Evolutionary conservation across 2,113 vertebrate species (phyloP).

Genomic region (Dasyornis broadbenti): DNA sequence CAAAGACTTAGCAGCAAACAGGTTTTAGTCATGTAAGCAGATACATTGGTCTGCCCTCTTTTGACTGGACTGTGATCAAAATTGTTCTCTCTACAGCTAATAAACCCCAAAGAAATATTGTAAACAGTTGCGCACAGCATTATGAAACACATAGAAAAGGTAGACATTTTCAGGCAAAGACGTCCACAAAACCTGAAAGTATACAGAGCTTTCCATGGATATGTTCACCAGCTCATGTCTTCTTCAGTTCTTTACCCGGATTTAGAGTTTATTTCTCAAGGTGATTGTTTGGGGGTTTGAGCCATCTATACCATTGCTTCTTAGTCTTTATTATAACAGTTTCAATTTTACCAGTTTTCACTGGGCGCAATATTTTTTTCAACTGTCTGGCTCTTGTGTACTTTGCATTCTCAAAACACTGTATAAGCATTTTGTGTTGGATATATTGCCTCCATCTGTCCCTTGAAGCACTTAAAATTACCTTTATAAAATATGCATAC

Average conservation of each 20-base stretch:
- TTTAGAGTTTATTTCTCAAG: background rate
- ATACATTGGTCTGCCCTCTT: background rate
- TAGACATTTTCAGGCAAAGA: background rate
- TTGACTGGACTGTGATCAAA: background rate
- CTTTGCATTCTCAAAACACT: background rate
- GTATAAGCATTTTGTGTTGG: background rate
- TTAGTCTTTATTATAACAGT: background rate
- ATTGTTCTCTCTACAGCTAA: background rate
- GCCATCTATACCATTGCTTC: background rate
- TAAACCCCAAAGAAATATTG: background rate
- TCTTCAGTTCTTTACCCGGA: background rate
- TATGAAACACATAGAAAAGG: background rate
- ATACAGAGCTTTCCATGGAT: background rate
- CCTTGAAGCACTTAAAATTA: constrained; percentile 9
- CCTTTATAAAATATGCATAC: background rate
- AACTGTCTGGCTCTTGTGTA: background rate
- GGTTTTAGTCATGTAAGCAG: background rate
- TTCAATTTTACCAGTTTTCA: background rate
- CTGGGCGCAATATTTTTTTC: background rate
- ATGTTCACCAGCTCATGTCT: background rate
- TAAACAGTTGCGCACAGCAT: background rate
- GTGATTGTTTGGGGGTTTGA: background rate
- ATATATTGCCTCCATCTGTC: background rate
- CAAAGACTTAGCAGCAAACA: background rate
- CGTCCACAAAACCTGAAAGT: background rate